Conservation (phyloP, 2,113 vertebrate species). For the western clawed frog (Xenopus tropicalis) region UCB_Xtro_10.0 CM004445.2:152860501-152861000, state of each 20-base stretch:
- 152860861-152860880: too few relatives aligned
- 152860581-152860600: constrained; percentile 65
- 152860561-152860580: constrained; percentile 69
- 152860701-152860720: constrained; percentile 78
- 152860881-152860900: too few relatives aligned
- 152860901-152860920: too few relatives aligned
- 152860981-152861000: too few relatives aligned
- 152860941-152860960: too few relatives aligned
- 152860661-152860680: constrained; percentile 77
- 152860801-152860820: too few relatives aligned
- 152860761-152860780: constrained; percentile 61
- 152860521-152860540: too few relatives aligned
- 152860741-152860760: too few relatives aligned
- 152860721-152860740: constrained; percentile 29
- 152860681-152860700: constrained; percentile 78
- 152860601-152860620: constrained; percentile 73
- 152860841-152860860: too few relatives aligned
- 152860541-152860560: not conserved
- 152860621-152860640: constrained; percentile 68
- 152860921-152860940: too few relatives aligned
- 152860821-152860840: too few relatives aligned
- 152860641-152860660: constrained; percentile 73
- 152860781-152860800: constrained; percentile 44
- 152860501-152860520: not conserved
- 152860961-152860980: too few relatives aligned